Percentiles rank a stretch among this genome's conserved stretches.
These are phyloP conservation scores for Campoletis sonorensis DNA, from an alignment of 1,140 invertebrate genomes.

Conservation along the genomic window DNA sequence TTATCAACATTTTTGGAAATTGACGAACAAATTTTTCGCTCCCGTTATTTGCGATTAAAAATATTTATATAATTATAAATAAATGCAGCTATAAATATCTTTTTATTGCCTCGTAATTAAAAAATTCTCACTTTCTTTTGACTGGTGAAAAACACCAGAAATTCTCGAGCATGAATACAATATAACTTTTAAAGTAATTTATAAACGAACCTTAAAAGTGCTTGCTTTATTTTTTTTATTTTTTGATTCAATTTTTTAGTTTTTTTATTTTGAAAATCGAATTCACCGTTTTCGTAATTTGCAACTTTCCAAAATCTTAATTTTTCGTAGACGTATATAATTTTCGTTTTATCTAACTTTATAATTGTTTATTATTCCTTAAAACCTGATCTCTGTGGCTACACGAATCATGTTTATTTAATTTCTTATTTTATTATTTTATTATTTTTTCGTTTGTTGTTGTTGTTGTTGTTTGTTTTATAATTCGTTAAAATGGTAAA, in stretches of 20 bases:
- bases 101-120: too few relatives aligned
- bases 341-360: constrained; percentile 7
- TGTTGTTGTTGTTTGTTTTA: too few relatives aligned
- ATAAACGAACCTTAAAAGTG: not conserved
- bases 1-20: not conserved
- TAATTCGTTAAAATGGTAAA: too few relatives aligned
- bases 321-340: not conserved
- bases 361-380: constrained; percentile 22
- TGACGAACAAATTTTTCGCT: not conserved
- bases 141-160: not conserved
- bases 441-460: not conserved
- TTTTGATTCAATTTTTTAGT: too few relatives aligned
- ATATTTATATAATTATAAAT: not conserved
- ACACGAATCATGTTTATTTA: constrained; percentile 12
- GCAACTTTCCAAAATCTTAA: not conserved
- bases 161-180: not conserved
- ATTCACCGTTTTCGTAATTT: not conserved
- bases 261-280: not conserved
- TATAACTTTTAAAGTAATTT: not conserved
- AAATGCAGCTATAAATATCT: too few relatives aligned
- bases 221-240: not conserved
- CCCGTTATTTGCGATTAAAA: not conserved
- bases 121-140: too few relatives aligned
- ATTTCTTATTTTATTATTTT: not conserved
- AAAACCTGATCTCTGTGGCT: not conserved